Percentiles rank a stretch among this genome's conserved stretches.
phyloP scores from a whole-genome alignment of 2,888 invertebrate species.

The Callimorpha dominula region DNA sequence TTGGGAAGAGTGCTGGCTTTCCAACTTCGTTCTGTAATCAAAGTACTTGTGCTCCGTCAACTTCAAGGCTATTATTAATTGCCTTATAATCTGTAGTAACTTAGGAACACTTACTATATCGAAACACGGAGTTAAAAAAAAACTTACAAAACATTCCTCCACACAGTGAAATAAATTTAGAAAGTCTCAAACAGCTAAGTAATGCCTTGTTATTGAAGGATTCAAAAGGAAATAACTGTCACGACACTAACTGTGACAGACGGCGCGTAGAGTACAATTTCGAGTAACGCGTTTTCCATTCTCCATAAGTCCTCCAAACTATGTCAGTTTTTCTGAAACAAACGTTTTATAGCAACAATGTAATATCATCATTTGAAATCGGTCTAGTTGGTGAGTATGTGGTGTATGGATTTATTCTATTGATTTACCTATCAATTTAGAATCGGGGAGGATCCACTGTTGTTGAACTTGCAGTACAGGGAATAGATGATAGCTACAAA shows the following conservation, averaged over 20 bases:
- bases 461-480: not conserved
- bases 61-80: too few relatives aligned
- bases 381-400: not conserved
- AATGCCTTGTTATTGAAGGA: slow-evolving; percentile 23
- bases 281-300: slow-evolving; percentile 78
- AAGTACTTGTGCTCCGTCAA: too few relatives aligned
- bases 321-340: slow-evolving; percentile 66
- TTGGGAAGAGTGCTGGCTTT: not conserved
- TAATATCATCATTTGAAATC: slow-evolving; percentile 10
- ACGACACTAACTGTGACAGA: slow-evolving; percentile 62
- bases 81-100: not conserved
- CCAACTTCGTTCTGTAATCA: not conserved
- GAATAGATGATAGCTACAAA: too few relatives aligned
- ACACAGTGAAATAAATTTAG: slow-evolving; percentile 17
- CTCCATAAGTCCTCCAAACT: slow-evolving; percentile 64
- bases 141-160: not conserved
- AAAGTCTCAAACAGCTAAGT: slow-evolving; percentile 26
- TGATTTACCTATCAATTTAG: not conserved
- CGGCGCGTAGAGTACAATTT: slow-evolving; percentile 70
- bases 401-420: not conserved
- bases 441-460: not conserved
- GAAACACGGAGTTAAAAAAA: not conserved
- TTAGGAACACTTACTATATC: not conserved
- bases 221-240: slow-evolving; percentile 34
- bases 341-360: slow-evolving; percentile 17